A percentile compares a stretch with the other conserved stretches of the same genome.
Conservation (phyloP, 1,140 invertebrate genomes). For the Procambarus clarkii region DNA sequence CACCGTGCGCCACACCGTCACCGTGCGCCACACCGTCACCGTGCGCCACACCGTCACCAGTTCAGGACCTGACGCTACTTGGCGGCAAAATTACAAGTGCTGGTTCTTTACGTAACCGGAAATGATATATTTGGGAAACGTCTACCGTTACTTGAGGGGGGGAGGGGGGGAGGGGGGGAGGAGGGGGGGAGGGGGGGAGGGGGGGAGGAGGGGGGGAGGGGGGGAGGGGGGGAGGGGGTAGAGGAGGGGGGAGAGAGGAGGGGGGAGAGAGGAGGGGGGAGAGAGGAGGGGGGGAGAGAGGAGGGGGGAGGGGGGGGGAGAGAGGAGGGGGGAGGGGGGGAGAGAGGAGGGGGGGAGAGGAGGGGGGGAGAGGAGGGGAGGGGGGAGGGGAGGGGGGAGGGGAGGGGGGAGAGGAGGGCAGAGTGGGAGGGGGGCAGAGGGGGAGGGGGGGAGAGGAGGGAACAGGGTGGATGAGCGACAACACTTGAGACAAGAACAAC, state of each 20-base stretch:
- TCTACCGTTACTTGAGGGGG: background rate
- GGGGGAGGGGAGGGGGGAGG: background rate
- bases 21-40: no score
- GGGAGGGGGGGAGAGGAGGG: no score
- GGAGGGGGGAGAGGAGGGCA: no score
- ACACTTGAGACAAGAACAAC: no score
- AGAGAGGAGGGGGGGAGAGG: background rate
- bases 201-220: background rate
- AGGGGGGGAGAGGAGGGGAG: background rate
- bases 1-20: no score
- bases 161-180: background rate
- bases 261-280: background rate
- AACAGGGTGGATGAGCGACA: no score
- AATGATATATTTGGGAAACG: background rate
- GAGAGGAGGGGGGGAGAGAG: background rate
- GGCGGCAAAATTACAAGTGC: no score
- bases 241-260: background rate
- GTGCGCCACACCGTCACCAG: no score
- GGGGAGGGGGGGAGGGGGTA: background rate
- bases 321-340: background rate
- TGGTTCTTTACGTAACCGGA: no score
- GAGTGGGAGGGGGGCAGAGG: no score
- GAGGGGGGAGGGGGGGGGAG: background rate
- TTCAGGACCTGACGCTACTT: no score
- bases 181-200: background rate